Percentiles rank a stretch among this genome's conserved stretches.
These are phyloP conservation scores for Phataginus tetradactyla DNA, from an alignment of 2,797 vertebrate genomes.

Conservation along the genomic window DNA sequence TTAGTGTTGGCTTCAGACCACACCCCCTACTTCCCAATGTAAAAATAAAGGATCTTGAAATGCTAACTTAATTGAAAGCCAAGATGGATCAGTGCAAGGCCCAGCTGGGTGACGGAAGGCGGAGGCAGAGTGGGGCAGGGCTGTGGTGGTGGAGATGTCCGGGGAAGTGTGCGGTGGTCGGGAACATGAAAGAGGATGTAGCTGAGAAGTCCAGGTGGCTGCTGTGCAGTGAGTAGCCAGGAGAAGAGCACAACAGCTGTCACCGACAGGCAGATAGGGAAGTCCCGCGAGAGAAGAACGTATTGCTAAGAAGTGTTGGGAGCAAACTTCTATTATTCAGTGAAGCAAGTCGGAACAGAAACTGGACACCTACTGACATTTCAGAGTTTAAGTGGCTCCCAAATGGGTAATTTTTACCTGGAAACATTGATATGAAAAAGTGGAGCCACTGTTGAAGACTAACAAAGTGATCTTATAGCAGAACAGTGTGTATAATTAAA, in stretches of 20 bases:
- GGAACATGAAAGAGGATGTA: neutral
- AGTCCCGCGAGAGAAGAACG: neutral
- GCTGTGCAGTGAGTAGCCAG: neutral
- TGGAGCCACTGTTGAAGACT: neutral
- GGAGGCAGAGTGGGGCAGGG: neutral
- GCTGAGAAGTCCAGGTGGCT: neutral
- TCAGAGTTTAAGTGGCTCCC: neutral
- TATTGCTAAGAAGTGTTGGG: accelerated
- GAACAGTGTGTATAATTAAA: neutral
- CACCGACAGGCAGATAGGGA: neutral
- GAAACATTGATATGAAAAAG: neutral
- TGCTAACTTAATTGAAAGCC: neutral
- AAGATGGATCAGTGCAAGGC: neutral
- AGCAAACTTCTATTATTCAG: neutral
- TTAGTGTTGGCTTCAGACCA: neutral
- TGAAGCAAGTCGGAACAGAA: neutral
- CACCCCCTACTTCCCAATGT: neutral
- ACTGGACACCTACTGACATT: neutral
- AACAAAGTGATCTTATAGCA: neutral
- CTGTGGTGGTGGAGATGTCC: neutral
- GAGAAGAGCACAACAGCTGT: neutral
- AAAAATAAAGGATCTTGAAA: slow-evolving; percentile 29
- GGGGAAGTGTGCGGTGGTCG: neutral
- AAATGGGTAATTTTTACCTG: neutral
- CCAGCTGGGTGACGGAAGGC: neutral